A percentile compares a stretch with the other conserved stretches of the same genome.
Evolutionary conservation across 2,797 vertebrate species (phyloP).

Genomic region (Acanthurus tractus): DNA sequence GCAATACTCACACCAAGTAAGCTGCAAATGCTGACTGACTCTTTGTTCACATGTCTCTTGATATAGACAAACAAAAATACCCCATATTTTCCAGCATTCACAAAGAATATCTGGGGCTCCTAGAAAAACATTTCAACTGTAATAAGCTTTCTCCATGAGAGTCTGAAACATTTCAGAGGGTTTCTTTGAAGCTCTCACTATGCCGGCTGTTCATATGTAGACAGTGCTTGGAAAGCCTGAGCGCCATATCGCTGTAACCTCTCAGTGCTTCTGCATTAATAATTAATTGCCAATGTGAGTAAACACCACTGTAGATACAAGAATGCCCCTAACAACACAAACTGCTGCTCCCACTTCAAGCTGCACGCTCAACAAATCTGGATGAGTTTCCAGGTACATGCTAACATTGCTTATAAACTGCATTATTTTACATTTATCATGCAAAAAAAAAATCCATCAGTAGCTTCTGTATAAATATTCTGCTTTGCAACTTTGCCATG

Average conservation of each 20-base stretch:
- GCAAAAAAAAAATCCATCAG: constrained; percentile 1
- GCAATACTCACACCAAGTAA: constrained; percentile 70
- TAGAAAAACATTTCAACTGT: constrained; percentile 84
- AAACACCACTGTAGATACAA: constrained; percentile 84
- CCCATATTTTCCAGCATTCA: constrained; percentile 80
- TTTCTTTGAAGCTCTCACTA: constrained; percentile 82
- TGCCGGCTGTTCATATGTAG: constrained; percentile 83
- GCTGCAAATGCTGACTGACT: constrained; percentile 79
- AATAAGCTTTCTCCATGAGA: constrained; percentile 85
- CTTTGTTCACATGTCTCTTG: constrained; percentile 82
- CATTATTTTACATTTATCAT: constrained; percentile 34
- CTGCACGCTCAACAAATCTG: constrained; percentile 58
- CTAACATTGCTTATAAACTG: constrained; percentile 42
- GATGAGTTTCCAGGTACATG: constrained; percentile 51
- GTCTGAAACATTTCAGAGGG: constrained; percentile 80
- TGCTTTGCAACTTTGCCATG: constrained; percentile 7
- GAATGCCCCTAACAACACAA: constrained; percentile 80
- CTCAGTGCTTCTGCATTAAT: constrained; percentile 85
- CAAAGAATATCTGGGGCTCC: constrained; percentile 84
- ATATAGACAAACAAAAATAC: constrained; percentile 83
- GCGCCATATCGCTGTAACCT: constrained; percentile 82
- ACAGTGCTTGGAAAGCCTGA: constrained; percentile 81
- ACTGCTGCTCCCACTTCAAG: constrained; percentile 76
- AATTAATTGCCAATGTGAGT: constrained; percentile 85
- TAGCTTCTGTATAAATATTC: constrained; percentile 2